Evolutionary conservation across 35 echinoderm and acorn worm genomes (phyloP).

Genomic region (Stichopus chloronotus): DNA sequence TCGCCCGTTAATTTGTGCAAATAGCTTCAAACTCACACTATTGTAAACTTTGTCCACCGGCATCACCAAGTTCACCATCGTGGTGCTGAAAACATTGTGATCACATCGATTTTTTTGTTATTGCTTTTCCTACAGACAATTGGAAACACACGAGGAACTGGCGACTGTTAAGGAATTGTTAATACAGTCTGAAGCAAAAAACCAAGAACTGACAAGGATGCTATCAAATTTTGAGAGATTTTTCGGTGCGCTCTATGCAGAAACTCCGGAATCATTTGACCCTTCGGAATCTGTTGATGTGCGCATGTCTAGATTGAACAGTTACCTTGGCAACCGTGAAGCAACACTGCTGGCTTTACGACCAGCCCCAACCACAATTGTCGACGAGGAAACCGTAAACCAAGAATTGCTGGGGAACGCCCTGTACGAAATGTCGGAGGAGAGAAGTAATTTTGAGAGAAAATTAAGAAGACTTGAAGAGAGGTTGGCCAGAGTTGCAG

Average conservation of each 20-base stretch:
- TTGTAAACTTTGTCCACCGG: neutral
- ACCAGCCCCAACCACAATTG: slow-evolving; percentile 55
- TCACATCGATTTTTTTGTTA: neutral
- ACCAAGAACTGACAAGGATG: slow-evolving; percentile 54
- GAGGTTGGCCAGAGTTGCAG: neutral
- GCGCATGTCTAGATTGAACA: slow-evolving; percentile 67
- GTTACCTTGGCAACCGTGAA: slow-evolving; percentile 87
- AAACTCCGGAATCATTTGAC: slow-evolving; percentile 79
- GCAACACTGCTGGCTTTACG: slow-evolving; percentile 66
- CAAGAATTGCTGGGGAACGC: slow-evolving; percentile 65
- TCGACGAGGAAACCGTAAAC: slow-evolving; percentile 57
- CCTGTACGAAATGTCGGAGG: slow-evolving; percentile 45
- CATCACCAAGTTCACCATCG: neutral
- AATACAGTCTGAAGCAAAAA: slow-evolving; percentile 22
- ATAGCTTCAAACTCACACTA: neutral
- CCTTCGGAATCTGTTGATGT: slow-evolving; percentile 40
- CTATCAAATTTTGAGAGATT: slow-evolving; percentile 79
- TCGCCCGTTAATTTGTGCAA: neutral
- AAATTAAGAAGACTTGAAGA: slow-evolving; percentile 45
- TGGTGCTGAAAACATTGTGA: too few species aligned
- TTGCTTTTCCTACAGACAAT: neutral
- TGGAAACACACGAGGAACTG: slow-evolving; percentile 20
- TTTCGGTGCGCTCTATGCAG: slow-evolving; percentile 75
- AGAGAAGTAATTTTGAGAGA: slow-evolving; percentile 48
- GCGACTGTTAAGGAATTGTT: slow-evolving; percentile 11